Conservation (phyloP, 23 tunicate species). For the Halocynthia roretzi region DNA sequence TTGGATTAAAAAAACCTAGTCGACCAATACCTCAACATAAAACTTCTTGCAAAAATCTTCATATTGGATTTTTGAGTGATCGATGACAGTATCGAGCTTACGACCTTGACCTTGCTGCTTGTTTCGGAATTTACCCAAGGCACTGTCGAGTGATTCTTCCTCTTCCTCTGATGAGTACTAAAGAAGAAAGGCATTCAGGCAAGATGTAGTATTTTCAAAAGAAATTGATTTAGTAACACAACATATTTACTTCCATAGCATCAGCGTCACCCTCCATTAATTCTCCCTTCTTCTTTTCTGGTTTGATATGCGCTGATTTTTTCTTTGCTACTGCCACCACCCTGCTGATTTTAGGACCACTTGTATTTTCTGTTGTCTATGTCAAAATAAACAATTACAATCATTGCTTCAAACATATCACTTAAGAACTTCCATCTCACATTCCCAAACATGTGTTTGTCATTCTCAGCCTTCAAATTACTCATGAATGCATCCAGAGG, state of each 20-base stretch:
- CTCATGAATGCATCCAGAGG: conserved; percentile 99
- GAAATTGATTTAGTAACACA: background rate
- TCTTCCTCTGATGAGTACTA: conserved; percentile 94
- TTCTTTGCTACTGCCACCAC: conserved; percentile 64
- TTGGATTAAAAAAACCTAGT: background rate
- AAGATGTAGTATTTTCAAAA: background rate
- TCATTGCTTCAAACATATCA: background rate
- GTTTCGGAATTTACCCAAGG: conserved; percentile 77
- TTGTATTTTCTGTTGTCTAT: conserved; percentile 6
- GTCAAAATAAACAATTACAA: background rate
- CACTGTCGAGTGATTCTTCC: conserved; percentile 65
- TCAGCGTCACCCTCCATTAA: conserved; percentile 78
- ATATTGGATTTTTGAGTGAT: conserved; percentile 79
- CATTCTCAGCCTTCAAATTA: conserved; percentile 39
- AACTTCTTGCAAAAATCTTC: conserved; percentile 80
- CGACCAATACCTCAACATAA: conserved; percentile 67
- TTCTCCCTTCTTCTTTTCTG: conserved; percentile 58
- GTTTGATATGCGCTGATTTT: background rate
- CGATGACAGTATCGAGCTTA: conserved; percentile 75
- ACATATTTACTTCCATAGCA: conserved; percentile 70
- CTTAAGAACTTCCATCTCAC: background rate
- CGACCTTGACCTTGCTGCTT: conserved; percentile 65
- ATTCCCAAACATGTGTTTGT: conserved; percentile 1
- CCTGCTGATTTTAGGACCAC: conserved; percentile 81
- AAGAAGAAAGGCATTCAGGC: background rate